These are phyloP conservation scores for Phytoseiulus persimilis DNA, from an alignment of 2,888 invertebrate species.

Conservation along the genomic window DNA sequence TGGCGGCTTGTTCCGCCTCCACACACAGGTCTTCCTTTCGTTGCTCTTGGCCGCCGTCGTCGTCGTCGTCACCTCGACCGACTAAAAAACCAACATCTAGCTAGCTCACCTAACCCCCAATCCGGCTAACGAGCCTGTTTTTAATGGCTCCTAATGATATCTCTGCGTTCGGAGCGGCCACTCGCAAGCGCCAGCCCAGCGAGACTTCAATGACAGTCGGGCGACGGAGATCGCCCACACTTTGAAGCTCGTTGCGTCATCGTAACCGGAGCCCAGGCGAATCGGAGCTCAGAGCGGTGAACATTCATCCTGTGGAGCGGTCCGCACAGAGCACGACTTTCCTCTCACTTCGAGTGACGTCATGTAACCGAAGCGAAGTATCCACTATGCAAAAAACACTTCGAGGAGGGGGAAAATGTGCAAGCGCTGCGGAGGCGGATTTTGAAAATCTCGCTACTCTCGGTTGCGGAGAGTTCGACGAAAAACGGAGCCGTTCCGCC, in stretches of 20 bases:
- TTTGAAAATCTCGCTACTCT: not conserved
- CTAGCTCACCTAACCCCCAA: constrained; percentile 5
- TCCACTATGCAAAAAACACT: not conserved
- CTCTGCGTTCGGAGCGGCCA: not conserved
- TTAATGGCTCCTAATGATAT: constrained; percentile 38
- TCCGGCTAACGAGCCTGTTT: constrained; percentile 35
- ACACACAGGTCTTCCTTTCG: constrained; percentile 8
- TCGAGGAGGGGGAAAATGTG: not conserved
- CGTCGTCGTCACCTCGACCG: constrained; percentile 24
- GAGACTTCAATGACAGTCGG: not conserved
- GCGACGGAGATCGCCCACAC: not conserved
- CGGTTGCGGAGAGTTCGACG: not conserved
- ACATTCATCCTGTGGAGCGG: not conserved
- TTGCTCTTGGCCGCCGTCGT: constrained; percentile 13
- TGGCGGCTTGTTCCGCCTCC: constrained; percentile 10
- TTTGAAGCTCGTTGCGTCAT: not conserved
- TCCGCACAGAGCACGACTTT: not conserved
- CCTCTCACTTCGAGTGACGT: not conserved
- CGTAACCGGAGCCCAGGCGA: not conserved
- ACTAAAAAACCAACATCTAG: constrained; percentile 32
- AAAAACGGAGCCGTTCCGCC: not conserved
- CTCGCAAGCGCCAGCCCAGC: not conserved
- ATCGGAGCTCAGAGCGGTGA: not conserved
- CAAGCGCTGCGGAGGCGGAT: not conserved
- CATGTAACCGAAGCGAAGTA: not conserved